Evolutionary conservation across 2,113 vertebrate species (phyloP).

Genomic region (Pteropus alecto): DNA sequence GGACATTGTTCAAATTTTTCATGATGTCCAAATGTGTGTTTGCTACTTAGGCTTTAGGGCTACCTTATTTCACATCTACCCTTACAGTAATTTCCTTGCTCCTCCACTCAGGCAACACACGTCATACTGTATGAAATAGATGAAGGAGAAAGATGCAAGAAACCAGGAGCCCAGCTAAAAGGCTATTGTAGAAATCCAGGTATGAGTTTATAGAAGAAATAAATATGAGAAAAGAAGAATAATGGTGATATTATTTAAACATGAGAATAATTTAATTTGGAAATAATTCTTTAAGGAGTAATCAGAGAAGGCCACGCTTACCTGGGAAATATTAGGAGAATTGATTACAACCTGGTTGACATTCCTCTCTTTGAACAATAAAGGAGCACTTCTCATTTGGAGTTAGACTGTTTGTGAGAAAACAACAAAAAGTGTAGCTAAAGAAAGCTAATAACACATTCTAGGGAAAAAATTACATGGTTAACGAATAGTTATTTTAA

Average conservation of each 20-base stretch:
- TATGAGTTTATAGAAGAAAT: background rate
- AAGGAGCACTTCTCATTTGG: background rate
- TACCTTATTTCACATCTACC: background rate
- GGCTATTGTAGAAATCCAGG: background rate
- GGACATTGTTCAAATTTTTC: background rate
- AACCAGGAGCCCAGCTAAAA: background rate
- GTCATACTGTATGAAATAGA: background rate
- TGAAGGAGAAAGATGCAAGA: background rate
- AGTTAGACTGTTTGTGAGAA: background rate
- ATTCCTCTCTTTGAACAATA: background rate
- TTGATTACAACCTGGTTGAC: background rate
- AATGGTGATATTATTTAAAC: background rate
- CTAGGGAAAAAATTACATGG: background rate
- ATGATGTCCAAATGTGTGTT: background rate
- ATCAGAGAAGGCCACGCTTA: background rate
- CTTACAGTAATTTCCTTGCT: background rate
- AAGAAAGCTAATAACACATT: background rate
- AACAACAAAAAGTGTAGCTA: background rate
- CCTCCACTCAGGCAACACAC: background rate
- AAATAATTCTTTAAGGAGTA: background rate
- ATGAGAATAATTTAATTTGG: background rate
- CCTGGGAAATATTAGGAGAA: background rate
- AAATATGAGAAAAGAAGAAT: background rate
- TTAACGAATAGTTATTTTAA: background rate
- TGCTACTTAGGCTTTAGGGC: background rate